Evolutionary conservation across 2,888 invertebrate genomes (phyloP), one percentile per base, ranked within the genome.

Genomic region (Cecidostiba fungosa): DNA sequence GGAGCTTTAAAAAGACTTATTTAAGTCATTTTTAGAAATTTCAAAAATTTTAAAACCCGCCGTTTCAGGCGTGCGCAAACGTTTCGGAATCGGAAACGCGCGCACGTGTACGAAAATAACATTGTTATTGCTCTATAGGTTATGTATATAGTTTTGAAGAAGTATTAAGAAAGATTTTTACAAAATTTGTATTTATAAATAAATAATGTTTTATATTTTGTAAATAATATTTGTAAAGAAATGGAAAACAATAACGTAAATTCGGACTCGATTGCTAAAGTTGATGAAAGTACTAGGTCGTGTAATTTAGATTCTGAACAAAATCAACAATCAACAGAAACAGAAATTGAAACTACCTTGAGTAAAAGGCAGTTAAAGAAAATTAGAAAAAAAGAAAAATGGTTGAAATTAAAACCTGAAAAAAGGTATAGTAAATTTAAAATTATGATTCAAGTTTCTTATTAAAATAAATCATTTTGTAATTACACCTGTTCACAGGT

Each of bases 301-400:
- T 23, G 70, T 69, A 66, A n/a, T 32, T 14, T 50, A 72, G 54
- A n/a, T 74, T 29, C 77, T 50, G 77, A 80, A 66, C 19, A 84
- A 66, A 66, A 14, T 47, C 5, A 73, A 73, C 29, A 82, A 23
- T 16, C 14, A 43, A 72, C 54, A 19, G n/a, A n/a, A n/a, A 14
- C 23, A 47, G 77, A 83, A 54, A 78, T 73, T 47, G 77, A 83
- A 54, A 78, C 76, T 47, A 86, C 80, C 62, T 88, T 93, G 73
- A 93, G 93, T 80, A 97, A 96, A 93, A 95, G 95, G 89, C 96
- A 96, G 91, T 93, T 96, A 90, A 96, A 97, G 87, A 96, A 95
- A 90, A 94, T 96, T 90, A 93, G 95, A 86, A 97, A 96, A 91
- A 95, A 95, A 90, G 95, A 96, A 43, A 96, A 96, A 93, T 97